phyloP scores from a whole-genome alignment of 2,888 invertebrate species.

The Aleiodes leptofemur region DNA sequence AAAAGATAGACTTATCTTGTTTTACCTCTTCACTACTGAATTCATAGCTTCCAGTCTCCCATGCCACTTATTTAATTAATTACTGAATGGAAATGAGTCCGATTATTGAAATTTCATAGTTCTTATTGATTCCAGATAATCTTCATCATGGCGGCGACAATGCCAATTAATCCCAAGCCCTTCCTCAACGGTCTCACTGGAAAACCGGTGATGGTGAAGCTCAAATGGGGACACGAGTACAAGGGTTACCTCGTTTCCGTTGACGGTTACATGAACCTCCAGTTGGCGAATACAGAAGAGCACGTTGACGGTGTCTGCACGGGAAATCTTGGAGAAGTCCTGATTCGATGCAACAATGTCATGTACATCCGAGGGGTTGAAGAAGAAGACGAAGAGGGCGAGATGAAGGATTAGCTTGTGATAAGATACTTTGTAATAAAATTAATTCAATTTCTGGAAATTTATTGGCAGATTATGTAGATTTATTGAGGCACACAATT shows the following conservation, averaged over 20 bases:
- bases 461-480: background rate
- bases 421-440: slow-evolving; percentile 33
- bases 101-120: background rate
- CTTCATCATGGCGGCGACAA: slow-evolving; percentile 84
- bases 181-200: slow-evolving; percentile 98
- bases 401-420: slow-evolving; percentile 87
- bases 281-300: slow-evolving; percentile 98
- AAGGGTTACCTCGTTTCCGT: slow-evolving; percentile 98
- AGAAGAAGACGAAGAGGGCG: slow-evolving; percentile 97
- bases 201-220: slow-evolving; percentile 97
- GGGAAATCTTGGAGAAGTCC: slow-evolving; percentile 96
- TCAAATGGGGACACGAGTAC: slow-evolving; percentile 99
- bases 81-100: no score
- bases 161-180: slow-evolving; percentile 99
- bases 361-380: slow-evolving; percentile 95
- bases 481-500: no score
- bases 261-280: slow-evolving; percentile 99
- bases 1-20: no score
- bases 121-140: slow-evolving; percentile 8
- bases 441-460: slow-evolving; percentile 23
- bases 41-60: no score
- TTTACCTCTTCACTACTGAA: no score
- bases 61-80: no score
- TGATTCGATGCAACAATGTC: slow-evolving; percentile 98
- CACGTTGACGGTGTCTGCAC: slow-evolving; percentile 94